Percentiles rank a stretch among this genome's conserved stretches.
Conservation (phyloP, 2,113 vertebrate species). For the Nipponia nippon region DNA sequence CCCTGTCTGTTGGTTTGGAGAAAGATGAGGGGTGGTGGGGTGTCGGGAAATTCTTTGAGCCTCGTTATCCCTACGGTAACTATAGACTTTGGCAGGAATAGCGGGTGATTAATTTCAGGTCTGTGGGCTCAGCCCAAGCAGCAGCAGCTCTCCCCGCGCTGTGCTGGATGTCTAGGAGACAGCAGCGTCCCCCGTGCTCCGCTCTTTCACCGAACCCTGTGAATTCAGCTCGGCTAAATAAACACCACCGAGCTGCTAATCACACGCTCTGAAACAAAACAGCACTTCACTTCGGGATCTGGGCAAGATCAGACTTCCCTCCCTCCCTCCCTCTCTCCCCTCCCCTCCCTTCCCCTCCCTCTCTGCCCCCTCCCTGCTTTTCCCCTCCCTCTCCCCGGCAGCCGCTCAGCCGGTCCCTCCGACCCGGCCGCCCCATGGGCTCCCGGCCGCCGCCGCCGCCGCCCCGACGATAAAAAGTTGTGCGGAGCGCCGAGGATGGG, state of each 20-base stretch:
- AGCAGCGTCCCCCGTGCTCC: conserved; percentile 44
- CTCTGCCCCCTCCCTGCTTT: neutral
- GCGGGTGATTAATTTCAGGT: conserved; percentile 52
- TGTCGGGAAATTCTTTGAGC: neutral
- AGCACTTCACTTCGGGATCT: conserved; percentile 69
- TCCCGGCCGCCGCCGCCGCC: neutral
- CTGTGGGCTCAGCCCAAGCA: conserved; percentile 46
- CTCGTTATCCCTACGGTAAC: conserved; percentile 32
- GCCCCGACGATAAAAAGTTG: conserved; percentile 47
- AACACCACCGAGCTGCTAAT: conserved; percentile 66
- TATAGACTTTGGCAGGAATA: conserved; percentile 54
- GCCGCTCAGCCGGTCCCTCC: neutral
- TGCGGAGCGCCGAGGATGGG: conserved; percentile 61
- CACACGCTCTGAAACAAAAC: conserved; percentile 72
- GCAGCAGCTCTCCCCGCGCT: neutral
- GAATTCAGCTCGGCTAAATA: conserved; percentile 67
- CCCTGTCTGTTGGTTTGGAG: neutral
- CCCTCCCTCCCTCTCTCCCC: neutral
- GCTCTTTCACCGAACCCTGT: conserved; percentile 58
- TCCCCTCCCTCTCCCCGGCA: conserved; percentile 4
- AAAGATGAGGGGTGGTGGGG: neutral
- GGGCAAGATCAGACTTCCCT: conserved; percentile 67
- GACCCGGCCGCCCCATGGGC: neutral
- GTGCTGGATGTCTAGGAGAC: conserved; percentile 62
- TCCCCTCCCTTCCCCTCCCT: neutral